Evolutionary conservation across 2,113 vertebrate species (phyloP).

Genomic region (Microcebus griseorufus): DNA sequence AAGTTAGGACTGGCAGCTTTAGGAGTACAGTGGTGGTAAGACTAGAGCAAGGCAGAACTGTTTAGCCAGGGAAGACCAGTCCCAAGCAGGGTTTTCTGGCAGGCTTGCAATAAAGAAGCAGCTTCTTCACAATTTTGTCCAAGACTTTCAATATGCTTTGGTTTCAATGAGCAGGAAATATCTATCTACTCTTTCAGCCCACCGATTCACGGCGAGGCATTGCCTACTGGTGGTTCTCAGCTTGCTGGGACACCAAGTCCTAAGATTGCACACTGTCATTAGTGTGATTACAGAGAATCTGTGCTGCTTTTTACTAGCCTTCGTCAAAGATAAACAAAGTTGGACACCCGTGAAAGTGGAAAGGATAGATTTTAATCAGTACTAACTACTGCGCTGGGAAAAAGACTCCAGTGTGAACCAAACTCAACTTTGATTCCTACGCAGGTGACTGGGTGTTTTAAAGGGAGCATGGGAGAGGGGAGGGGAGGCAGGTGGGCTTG

Average conservation of each 20-base stretch:
- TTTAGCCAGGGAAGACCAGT: too few species aligned
- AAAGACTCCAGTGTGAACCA: not conserved
- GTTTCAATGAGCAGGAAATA: not conserved
- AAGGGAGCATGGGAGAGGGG: not conserved
- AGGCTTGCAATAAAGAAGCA: not conserved
- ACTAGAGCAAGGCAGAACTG: accelerated
- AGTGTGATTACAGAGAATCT: not conserved
- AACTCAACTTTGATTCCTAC: not conserved
- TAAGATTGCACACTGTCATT: accelerated
- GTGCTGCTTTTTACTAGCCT: too few species aligned
- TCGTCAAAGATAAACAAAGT: not conserved
- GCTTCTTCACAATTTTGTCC: accelerated
- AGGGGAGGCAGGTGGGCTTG: too few species aligned
- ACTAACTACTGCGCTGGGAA: not conserved
- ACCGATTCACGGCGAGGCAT: accelerated
- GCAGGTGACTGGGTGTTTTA: not conserved
- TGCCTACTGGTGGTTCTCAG: not conserved
- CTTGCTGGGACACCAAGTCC: too few species aligned
- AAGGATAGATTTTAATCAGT: too few species aligned
- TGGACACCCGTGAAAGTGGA: not conserved
- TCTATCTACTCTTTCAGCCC: not conserved
- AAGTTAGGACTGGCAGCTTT: not conserved
- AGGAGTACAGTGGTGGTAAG: not conserved
- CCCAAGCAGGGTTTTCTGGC: not conserved
- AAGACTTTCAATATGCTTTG: not conserved